phyloP scores from a whole-genome alignment of 2,797 vertebrate species.

The Liparis tanakae region DNA sequence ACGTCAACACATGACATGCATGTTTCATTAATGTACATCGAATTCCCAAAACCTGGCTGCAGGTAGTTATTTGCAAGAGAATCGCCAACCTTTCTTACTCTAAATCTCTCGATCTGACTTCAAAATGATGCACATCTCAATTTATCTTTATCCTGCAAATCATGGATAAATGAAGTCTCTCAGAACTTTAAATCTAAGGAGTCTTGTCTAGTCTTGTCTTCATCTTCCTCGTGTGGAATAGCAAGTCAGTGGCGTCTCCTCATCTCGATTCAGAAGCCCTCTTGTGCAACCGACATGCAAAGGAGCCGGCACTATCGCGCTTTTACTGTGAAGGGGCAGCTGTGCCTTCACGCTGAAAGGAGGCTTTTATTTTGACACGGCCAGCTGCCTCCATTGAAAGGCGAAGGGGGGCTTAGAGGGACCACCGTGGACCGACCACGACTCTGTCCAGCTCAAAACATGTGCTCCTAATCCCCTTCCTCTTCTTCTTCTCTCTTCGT shows the following conservation, averaged over 20 bases:
- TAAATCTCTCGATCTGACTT: background rate
- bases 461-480: conserved; percentile 36
- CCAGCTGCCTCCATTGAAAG: conserved; percentile 60
- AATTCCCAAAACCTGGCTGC: background rate
- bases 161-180: background rate
- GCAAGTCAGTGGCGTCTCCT: conserved; percentile 12
- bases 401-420: conserved; percentile 36
- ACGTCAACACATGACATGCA: background rate
- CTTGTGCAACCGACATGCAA: conserved; percentile 40
- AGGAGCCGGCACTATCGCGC: conserved; percentile 27
- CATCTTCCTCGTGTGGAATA: conserved; percentile 10
- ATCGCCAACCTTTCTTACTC: background rate
- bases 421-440: conserved; percentile 44
- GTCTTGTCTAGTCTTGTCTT: background rate
- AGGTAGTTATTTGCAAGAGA: too few species aligned
- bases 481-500: conserved; percentile 18
- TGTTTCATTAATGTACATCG: background rate
- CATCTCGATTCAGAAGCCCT: conserved; percentile 42
- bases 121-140: background rate
- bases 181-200: conserved; percentile 1
- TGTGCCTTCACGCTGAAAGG: conserved; percentile 71
- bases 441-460: conserved; percentile 43
- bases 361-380: conserved; percentile 70
- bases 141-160: conserved; percentile 5
- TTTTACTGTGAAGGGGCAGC: conserved; percentile 77